Conservation (phyloP, 1,140 invertebrate species). For the Drosophila pectinifera region DNA sequence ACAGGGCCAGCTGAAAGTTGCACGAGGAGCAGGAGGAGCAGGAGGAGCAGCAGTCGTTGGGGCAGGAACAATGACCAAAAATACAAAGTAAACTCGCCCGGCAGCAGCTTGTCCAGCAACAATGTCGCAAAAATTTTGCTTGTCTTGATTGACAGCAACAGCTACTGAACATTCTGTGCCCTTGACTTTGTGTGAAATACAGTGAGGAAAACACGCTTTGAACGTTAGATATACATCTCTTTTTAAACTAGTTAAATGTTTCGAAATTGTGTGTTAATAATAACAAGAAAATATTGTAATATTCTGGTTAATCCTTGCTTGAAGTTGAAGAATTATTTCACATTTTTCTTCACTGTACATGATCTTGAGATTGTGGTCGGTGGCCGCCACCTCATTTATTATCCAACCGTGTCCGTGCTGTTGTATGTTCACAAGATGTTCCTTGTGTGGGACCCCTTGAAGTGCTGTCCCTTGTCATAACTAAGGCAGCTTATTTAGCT, state of each 20-base stretch:
- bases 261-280: too few relatives aligned
- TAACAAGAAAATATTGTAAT: neutral
- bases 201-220: neutral
- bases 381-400: slow-evolving; percentile 68
- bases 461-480: slow-evolving; percentile 56
- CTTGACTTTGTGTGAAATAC: slow-evolving; percentile 14
- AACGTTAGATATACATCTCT: neutral
- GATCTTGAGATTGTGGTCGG: slow-evolving; percentile 23
- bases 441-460: slow-evolving; percentile 14
- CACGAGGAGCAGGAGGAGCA: neutral
- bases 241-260: too few relatives aligned
- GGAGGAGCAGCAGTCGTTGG: slow-evolving; percentile 1
- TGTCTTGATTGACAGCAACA: slow-evolving; percentile 74
- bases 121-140: slow-evolving; percentile 69
- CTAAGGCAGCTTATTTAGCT: slow-evolving; percentile 45
- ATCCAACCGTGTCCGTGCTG: slow-evolving; percentile 43
- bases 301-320: too few relatives aligned
- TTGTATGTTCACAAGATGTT: slow-evolving; percentile 33
- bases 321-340: neutral
- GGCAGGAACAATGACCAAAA: slow-evolving; percentile 41
- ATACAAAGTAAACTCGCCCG: slow-evolving; percentile 56
- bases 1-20: slow-evolving; percentile 49
- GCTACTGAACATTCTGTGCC: slow-evolving; percentile 13
- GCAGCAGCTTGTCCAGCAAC: slow-evolving; percentile 71
- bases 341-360: slow-evolving; percentile 15